Base-by-base conservation (phyloP, 2,888 invertebrate genomes). In the Drosophila siamana region DNA sequence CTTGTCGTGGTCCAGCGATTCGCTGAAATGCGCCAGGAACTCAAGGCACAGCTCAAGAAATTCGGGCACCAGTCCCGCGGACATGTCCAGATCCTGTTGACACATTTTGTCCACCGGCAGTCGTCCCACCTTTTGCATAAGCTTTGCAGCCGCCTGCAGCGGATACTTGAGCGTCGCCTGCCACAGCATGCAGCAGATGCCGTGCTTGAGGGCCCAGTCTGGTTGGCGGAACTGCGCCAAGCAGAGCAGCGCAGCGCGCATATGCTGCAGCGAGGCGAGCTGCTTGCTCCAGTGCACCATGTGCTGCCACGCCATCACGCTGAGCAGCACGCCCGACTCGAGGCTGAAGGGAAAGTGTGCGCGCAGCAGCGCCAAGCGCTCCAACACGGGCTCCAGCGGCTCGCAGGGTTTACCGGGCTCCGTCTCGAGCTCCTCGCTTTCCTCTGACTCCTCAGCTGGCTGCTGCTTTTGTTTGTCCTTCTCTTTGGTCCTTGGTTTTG, bases 231-330 rank as follows among this genome's bases (percentile, higher is more conserved):
- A 91, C 16, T 91, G 74, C 55, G 93, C 93, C 50, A 97, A 92
- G 89, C 96, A 96, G 54, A 93, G 93, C 4, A 97, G 86, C 0
- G 96, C 95, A n/a, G 95, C 95, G 73, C 94, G 94, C 30, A 98
- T 93, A 80, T 95, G 93, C 11, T 94, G 93, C 4, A 96, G 93
- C 71, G 94, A 93, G 44, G 95, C 93, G 68, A 95, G 93, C 76
- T 96, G 94, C 91, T 96, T 96, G 89, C 96, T 96, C 98, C 98
- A 98, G 54, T 94, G 94, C 75, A 96, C 94, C 56, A 97, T 95
- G 90, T 96, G 97, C 91, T 98, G 98, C 98, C 98, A 98, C 75
- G 96, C 95, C 94, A 98, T 95, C 90, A 98, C 97, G 11, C 96
- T 95, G 50, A 98, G 93, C 40, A 98, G 93, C 38, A 96, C 95